phyloP scores from a whole-genome alignment of 2,113 vertebrate genomes.

The Rhadina sibilatrix region DNA sequence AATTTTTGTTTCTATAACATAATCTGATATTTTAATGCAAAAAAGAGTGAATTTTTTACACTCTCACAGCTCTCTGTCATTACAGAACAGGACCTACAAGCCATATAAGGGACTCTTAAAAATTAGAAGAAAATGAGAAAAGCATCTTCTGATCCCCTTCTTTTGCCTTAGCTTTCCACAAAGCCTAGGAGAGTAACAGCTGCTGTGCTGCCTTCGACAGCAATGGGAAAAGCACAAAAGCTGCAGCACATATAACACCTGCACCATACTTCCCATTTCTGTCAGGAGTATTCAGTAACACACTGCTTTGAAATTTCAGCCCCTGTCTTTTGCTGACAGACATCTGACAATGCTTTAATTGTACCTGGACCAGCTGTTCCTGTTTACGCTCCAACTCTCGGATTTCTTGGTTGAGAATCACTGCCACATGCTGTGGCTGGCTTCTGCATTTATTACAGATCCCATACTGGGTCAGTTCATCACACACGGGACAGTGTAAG shows the following conservation, averaged over 20 bases:
- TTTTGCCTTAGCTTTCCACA: not conserved
- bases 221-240: not conserved
- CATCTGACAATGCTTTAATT: not conserved
- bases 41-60: not conserved
- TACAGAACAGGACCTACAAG: not conserved
- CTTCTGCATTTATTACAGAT: constrained; percentile 88
- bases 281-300: not conserved
- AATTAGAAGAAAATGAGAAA: not conserved
- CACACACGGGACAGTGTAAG: constrained; percentile 93
- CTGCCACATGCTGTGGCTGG: constrained; percentile 87
- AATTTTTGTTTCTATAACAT: not conserved
- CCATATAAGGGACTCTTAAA: not conserved
- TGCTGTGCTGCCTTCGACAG: not conserved
- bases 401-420: constrained; percentile 90
- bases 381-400: constrained; percentile 87
- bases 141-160: not conserved
- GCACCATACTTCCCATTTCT: not conserved
- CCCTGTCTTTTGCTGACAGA: not conserved
- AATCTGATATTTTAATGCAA: not conserved
- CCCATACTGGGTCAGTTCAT: constrained; percentile 92
- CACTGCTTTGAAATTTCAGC: not conserved
- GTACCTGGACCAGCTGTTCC: constrained; percentile 90
- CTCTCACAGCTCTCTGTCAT: not conserved
- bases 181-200: not conserved
- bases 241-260: not conserved